These are phyloP conservation scores for Arion vulgaris DNA, from an alignment of 1,140 invertebrate species.

Conservation along the genomic window DNA sequence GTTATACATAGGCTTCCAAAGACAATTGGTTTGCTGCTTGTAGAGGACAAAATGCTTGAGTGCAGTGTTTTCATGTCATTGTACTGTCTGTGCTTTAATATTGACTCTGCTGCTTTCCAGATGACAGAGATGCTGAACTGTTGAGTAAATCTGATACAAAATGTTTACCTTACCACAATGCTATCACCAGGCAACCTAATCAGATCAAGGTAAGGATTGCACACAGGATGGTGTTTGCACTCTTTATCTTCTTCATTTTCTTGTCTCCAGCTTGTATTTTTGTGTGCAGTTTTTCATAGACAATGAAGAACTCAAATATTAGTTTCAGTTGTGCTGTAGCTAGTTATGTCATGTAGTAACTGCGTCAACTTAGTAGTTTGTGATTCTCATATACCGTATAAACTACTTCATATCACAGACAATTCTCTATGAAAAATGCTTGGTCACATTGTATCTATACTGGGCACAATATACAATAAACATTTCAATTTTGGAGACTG, in stretches of 20 bases:
- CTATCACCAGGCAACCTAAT: slow-evolving; percentile 46
- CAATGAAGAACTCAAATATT: not conserved
- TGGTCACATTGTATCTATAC: too few species aligned
- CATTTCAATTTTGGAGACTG: too few species aligned
- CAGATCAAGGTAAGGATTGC: slow-evolving; percentile 41
- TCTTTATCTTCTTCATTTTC: not conserved
- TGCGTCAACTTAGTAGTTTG: not conserved
- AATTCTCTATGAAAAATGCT: too few species aligned
- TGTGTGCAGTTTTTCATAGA: too few species aligned
- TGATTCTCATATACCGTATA: not conserved
- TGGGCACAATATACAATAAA: too few species aligned
- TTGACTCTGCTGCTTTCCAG: slow-evolving; percentile 37
- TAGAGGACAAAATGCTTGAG: not conserved
- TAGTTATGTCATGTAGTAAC: not conserved
- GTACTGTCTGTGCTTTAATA: slow-evolving; percentile 4
- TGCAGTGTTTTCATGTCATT: not conserved
- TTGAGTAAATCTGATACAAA: slow-evolving; percentile 44
- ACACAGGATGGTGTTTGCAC: slow-evolving; percentile 8
- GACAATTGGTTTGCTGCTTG: not conserved
- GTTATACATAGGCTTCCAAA: not conserved
- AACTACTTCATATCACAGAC: not conserved
- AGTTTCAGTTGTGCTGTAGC: not conserved
- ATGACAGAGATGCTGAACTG: slow-evolving; percentile 44
- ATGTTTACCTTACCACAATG: slow-evolving; percentile 38
- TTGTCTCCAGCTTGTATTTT: not conserved